Percentiles rank a stretch among this genome's conserved stretches.
Evolutionary conservation across 1,140 invertebrate species (phyloP).

Genomic region (Heliothis subflexa): DNA sequence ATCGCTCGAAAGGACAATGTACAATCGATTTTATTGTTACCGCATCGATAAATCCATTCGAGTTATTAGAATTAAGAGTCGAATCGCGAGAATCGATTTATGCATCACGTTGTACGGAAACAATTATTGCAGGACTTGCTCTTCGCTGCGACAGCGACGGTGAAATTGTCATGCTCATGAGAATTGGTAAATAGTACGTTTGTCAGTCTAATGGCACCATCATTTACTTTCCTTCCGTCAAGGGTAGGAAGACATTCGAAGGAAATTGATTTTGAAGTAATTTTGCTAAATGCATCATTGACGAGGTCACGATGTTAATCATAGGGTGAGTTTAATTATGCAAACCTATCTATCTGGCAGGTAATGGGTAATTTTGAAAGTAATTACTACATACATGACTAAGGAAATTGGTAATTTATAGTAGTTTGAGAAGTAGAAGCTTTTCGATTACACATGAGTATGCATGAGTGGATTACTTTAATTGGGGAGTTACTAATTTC

Average conservation of each 20-base stretch:
- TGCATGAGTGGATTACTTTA: too few species aligned
- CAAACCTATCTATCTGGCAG: background rate
- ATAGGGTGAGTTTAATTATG: conserved; percentile 25
- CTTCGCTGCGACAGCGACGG: conserved; percentile 54
- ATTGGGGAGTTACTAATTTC: too few species aligned
- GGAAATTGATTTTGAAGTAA: conserved; percentile 40
- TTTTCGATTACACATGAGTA: background rate
- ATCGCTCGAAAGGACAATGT: conserved; percentile 60
- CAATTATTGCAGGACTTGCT: conserved; percentile 54
- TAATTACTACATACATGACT: conserved; percentile 16
- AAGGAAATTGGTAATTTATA: conserved; percentile 27
- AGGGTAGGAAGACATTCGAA: conserved; percentile 52
- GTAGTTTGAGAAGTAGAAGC: background rate
- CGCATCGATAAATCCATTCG: conserved; percentile 59
- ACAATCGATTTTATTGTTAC: conserved; percentile 61
- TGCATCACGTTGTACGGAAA: conserved; percentile 64
- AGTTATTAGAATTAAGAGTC: conserved; percentile 42
- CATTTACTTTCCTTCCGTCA: conserved; percentile 62
- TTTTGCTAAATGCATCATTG: conserved; percentile 34
- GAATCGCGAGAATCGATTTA: conserved; percentile 60
- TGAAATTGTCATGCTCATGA: conserved; percentile 54
- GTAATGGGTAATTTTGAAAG: conserved; percentile 22
- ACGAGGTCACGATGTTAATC: conserved; percentile 26
- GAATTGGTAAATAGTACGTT: conserved; percentile 56
- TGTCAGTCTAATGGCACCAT: conserved; percentile 54